Conservation (phyloP, 2,797 vertebrate species). For the Synanceia verrucosa region DNA sequence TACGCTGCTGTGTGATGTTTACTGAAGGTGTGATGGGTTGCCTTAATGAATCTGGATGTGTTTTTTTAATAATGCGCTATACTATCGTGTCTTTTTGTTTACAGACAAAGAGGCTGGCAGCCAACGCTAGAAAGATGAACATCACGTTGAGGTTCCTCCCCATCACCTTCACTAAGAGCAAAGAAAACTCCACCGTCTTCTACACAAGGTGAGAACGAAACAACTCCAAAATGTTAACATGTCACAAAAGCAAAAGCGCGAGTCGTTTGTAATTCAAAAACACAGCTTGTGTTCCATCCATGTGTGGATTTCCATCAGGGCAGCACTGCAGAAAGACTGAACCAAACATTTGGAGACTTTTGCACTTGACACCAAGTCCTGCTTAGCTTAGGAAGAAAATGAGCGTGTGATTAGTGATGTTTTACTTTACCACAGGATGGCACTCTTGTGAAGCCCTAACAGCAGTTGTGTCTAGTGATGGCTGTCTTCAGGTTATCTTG, state of each 20-base stretch:
- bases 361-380: background rate
- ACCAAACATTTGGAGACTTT: background rate
- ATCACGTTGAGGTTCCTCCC: conserved; percentile 90
- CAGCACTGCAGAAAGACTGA: background rate
- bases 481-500: conserved; percentile 15
- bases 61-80: background rate
- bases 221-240: too few species aligned
- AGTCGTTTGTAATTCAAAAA: background rate
- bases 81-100: conserved; percentile 6
- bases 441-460: conserved; percentile 77
- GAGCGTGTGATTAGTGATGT: conserved; percentile 53
- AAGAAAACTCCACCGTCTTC: conserved; percentile 91
- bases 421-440: conserved; percentile 80
- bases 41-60: background rate
- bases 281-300: background rate
- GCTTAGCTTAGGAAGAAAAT: conserved; percentile 1
- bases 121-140: conserved; percentile 82
- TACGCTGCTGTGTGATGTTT: conserved; percentile 12
- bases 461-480: conserved; percentile 1
- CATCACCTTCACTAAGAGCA: conserved; percentile 89
- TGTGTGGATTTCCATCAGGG: background rate
- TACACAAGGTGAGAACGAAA: conserved; percentile 78
- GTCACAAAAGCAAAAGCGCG: background rate
- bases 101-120: conserved; percentile 85
- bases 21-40: background rate